Evolutionary conservation across 2,888 invertebrate genomes (phyloP).

Genomic region (Elmis aenea): DNA sequence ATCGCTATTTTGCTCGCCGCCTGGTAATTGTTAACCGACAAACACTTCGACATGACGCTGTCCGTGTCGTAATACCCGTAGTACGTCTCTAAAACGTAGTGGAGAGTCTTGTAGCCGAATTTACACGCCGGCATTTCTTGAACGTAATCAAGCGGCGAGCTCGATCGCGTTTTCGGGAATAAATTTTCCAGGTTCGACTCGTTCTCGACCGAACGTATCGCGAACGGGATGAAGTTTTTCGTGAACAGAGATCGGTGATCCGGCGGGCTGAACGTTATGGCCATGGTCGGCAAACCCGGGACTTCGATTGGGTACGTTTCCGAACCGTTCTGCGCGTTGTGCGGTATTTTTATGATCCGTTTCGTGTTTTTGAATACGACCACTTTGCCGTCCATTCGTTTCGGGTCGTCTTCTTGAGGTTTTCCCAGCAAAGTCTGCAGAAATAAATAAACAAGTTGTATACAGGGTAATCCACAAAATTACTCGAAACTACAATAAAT

Average conservation of each 20-base stretch:
- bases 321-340: constrained; percentile 34
- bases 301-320: constrained; percentile 43
- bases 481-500: too few species aligned
- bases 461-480: too few species aligned
- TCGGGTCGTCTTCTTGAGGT: constrained; percentile 53
- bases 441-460: constrained; percentile 14
- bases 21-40: constrained; percentile 41
- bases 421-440: constrained; percentile 52
- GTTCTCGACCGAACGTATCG: constrained; percentile 25
- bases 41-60: constrained; percentile 38
- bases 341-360: constrained; percentile 65
- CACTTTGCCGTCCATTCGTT: constrained; percentile 54
- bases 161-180: not conserved
- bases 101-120: constrained; percentile 41
- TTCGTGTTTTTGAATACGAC: constrained; percentile 68
- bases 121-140: constrained; percentile 29
- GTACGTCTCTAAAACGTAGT: constrained; percentile 42
- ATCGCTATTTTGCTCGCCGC: constrained; percentile 45
- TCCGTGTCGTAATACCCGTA: constrained; percentile 44
- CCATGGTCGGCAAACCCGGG: constrained; percentile 43
- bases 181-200: constrained; percentile 2
- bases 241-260: constrained; percentile 36
- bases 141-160: constrained; percentile 22
- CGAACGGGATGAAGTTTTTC: constrained; percentile 30
- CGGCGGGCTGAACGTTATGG: constrained; percentile 41